Evolutionary conservation across 1,140 invertebrate species (phyloP), one percentile per base, ranked within the genome.

Genomic region (Eumeta japonica): DNA sequence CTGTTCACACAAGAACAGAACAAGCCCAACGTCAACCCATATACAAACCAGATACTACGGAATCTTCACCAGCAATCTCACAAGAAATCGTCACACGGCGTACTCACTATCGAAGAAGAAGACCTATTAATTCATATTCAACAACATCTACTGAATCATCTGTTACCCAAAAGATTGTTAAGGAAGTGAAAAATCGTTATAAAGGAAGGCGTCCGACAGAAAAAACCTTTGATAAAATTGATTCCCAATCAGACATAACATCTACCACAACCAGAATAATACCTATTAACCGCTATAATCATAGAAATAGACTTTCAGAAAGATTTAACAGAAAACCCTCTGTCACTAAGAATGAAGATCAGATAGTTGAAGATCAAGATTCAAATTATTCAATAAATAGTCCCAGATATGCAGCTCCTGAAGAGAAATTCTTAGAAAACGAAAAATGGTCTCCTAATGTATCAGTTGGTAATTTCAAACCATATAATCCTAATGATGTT

Each of bases 371-470:
- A 50, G 75, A 77, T 46, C 75, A 75, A 56, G 70, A 73, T 16
- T 50, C 62, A 0, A 73, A 73, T 48, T 72, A 62, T 43, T 77
- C 75, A 2, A 68, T 76, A 19, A 67, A 68, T 42, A 62, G 62
- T 39, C 72, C 73, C 5, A 71, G 66, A 50, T 75, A 72, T 28
- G 58, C 57, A 1, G 50, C 61, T 42, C 65, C 58, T 16, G 39
- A 37, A 10, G 48, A 39, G 16, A 47, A 50, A 42, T 12, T 39
- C 13, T 5, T 10, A 7, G 65, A 71, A 11, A 77, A 82, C 30
- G 81, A 80, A 3, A 78, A 82, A 28, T 86, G 83, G 84, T 85
- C 84, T 1, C 79, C 82, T 3, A 82, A 81, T 46, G 46, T 81
- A 34, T 76, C 77, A 7, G 60, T 58, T 16, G 75, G 73, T 39